phyloP scores from a whole-genome alignment of 2,797 vertebrate species.

The Gastrophryne carolinensis region DNA sequence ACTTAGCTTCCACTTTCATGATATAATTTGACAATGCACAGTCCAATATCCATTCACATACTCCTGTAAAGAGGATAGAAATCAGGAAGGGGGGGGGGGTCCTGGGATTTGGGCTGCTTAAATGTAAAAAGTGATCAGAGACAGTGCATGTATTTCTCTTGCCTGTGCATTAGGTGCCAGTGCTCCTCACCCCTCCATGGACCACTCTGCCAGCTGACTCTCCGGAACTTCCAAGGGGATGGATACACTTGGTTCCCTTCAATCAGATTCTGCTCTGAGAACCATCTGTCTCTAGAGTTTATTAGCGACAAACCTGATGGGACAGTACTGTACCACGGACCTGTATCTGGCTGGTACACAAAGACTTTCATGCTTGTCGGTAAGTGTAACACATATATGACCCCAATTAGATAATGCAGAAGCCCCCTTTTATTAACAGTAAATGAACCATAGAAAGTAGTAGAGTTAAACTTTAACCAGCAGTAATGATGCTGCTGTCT shows the following conservation, averaged over 20 bases:
- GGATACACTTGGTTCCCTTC: conserved; percentile 85
- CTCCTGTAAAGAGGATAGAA: no score
- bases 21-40: no score
- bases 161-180: conserved; percentile 70
- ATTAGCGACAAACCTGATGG: conserved; percentile 79
- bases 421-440: no score
- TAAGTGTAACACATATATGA: conserved; percentile 57
- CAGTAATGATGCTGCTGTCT: no score
- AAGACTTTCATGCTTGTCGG: conserved; percentile 83
- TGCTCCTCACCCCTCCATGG: conserved; percentile 79
- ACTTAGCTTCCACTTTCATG: no score
- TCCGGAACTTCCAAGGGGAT: conserved; percentile 81
- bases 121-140: no score
- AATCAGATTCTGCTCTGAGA: conserved; percentile 79
- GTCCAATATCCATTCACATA: no score
- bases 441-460: no score
- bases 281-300: conserved; percentile 79
- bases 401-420: no score
- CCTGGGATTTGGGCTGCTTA: no score
- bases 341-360: conserved; percentile 70
- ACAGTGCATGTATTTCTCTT: not conserved
- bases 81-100: no score
- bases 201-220: conserved; percentile 82
- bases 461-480: no score
- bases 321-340: conserved; percentile 79